These are phyloP conservation scores for Solen grandis DNA, from an alignment of 1,140 invertebrate genomes.

Conservation along the genomic window DNA sequence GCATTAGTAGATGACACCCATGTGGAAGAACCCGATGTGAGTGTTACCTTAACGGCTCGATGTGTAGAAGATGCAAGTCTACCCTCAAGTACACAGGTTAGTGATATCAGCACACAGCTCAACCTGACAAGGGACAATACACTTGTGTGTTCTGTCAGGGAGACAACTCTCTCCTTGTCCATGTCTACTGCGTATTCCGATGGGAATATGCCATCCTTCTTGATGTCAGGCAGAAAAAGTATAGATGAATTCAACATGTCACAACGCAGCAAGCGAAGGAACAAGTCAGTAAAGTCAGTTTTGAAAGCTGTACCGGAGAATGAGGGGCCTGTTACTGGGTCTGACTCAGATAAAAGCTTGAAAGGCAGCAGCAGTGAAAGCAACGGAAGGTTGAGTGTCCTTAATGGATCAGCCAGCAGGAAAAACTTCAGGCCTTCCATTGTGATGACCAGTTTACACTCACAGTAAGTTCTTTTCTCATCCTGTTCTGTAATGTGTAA, in stretches of 20 bases:
- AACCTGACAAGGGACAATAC: conserved; percentile 47
- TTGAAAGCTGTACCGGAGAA: conserved; percentile 8
- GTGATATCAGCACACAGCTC: conserved; percentile 44
- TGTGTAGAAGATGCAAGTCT: too few relatives aligned
- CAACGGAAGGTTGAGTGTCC: background rate
- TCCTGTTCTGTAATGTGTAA: too few relatives aligned
- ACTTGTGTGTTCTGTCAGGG: conserved; percentile 28
- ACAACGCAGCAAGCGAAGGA: background rate
- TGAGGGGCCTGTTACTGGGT: background rate
- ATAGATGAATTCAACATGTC: conserved; percentile 69
- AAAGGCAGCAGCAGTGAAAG: background rate
- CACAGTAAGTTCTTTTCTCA: conserved; percentile 63
- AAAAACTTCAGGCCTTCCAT: conserved; percentile 61
- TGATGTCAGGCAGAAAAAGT: conserved; percentile 58
- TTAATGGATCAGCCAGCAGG: conserved; percentile 7
- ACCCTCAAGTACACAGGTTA: too few relatives aligned
- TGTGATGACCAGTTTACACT: conserved; percentile 76
- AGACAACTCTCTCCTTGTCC: conserved; percentile 58
- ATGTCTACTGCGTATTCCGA: conserved; percentile 68
- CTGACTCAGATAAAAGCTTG: conserved; percentile 20
- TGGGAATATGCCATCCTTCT: conserved; percentile 43
- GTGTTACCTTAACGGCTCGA: background rate
- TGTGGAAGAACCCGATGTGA: conserved; percentile 4
- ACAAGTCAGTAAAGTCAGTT: conserved; percentile 16
- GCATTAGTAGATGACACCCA: conserved; percentile 47